Evolutionary conservation across 2,888 invertebrate species (phyloP), one percentile per base, ranked within the genome.

Genomic region (Drosophila lacicola): DNA sequence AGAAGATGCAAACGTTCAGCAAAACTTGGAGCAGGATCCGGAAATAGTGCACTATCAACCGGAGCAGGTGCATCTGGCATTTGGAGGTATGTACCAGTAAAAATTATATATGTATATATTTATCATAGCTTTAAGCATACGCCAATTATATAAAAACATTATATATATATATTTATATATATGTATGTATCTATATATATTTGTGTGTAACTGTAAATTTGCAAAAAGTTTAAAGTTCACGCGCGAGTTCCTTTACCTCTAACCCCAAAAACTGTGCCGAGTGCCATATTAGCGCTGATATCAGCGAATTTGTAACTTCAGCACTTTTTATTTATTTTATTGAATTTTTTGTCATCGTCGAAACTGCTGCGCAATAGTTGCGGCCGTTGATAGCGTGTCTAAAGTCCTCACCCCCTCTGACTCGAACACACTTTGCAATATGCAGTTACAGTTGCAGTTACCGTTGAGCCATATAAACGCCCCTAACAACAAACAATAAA

Each of bases 21-120:
- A 36, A 5, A 57, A 49, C 21, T 5, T 25, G n/a, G 17, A 21
- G 8, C 10, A 55, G 9, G 51, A 68, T 57, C 4, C 57, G 2
- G 17, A n/a, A 34, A 86, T 92, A 14, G 90, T 91, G 19, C 90
- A 92, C 79, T 94, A 93, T 91, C 95, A 95, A 86, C 95, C 95
- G 2, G 95, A 95, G 88, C 95, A 95, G 90, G 93, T 95, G 19
- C 95, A 95, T 91, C 89, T 96, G 61, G 91, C 95, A 33, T 95
- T 94, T 86, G 95, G 95, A 78, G 94, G 94, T 94, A 92, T 88
- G 89, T 85, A 29, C 17, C 21, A 42, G 41, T 3, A 5, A 41
- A 33, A n/a, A 10, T 13, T 44, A 44, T 58, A 33, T 44, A 61
- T 56, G 39, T 42, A 34, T 11, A 36, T n/a, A 6, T 21, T 55